phyloP scores from a whole-genome alignment of 30 jellyfish, hydroid and myxozoan species.

The Hydra vulgaris region DNA sequence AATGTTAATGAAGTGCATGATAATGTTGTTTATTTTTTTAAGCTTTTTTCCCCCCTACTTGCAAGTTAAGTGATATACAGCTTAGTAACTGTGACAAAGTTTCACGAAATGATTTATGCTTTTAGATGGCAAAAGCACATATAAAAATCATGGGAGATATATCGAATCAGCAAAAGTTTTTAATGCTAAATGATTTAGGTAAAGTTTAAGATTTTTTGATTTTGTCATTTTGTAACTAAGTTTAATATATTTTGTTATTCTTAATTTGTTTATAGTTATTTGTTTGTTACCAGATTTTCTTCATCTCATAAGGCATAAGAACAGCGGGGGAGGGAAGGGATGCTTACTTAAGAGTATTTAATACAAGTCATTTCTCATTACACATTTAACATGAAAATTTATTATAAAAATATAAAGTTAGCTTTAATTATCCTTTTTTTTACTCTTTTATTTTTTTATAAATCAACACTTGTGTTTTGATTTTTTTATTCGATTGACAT shows the following conservation, averaged over 20 bases:
- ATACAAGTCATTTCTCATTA: too few species aligned
- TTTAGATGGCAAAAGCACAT: conserved; percentile 19
- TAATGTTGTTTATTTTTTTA: not conserved
- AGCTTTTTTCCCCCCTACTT: not conserved
- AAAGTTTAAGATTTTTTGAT: not conserved
- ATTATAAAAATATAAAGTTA: too few species aligned
- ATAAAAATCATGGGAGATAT: conserved; percentile 30
- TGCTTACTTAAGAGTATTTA: too few species aligned
- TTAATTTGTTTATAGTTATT: not conserved
- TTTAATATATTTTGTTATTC: not conserved
- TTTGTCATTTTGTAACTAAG: not conserved
- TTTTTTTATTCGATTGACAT: too few species aligned
- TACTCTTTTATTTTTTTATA: too few species aligned
- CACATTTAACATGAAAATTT: too few species aligned
- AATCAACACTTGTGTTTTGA: too few species aligned
- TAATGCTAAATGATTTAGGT: conserved; percentile 34
- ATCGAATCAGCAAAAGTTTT: conserved; percentile 23
- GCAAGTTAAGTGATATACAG: not conserved
- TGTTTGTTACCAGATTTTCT: too few species aligned
- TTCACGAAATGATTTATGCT: not conserved
- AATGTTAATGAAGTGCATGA: not conserved
- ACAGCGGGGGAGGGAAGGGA: too few species aligned
- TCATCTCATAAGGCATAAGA: too few species aligned
- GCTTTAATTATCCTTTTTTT: too few species aligned
- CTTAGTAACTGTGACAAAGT: not conserved